phyloP scores from a whole-genome alignment of 2,797 vertebrate species.

The Falco biarmicus region DNA sequence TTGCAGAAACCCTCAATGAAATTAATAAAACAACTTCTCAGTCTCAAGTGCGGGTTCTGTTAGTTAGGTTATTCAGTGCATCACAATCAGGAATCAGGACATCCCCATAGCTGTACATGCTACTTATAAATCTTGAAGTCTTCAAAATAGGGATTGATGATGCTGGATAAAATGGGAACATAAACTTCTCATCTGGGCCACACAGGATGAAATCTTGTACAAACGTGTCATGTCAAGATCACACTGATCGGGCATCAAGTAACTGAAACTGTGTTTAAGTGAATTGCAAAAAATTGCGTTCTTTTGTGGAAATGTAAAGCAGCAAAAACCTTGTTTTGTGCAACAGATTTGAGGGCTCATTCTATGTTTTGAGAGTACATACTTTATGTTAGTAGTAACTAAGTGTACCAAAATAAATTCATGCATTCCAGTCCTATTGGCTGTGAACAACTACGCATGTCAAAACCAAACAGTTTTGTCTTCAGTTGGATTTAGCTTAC shows the following conservation, averaged over 20 bases:
- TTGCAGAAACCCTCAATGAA: background rate
- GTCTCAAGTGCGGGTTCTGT: background rate
- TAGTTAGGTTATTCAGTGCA: background rate
- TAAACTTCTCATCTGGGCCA: background rate
- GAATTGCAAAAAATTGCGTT: background rate
- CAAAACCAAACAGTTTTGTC: background rate
- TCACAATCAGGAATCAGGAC: background rate
- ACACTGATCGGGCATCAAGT: background rate
- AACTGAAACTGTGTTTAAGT: background rate
- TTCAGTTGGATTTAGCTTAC: background rate
- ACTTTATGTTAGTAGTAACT: background rate
- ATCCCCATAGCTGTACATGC: background rate
- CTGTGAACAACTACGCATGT: background rate
- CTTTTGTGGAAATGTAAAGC: background rate
- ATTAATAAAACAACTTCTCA: background rate
- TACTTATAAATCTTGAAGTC: background rate
- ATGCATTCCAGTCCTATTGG: background rate
- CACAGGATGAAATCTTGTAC: background rate
- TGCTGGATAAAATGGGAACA: background rate
- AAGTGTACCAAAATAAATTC: background rate
- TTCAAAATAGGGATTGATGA: background rate
- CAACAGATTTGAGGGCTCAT: background rate
- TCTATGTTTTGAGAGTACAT: background rate
- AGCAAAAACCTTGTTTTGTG: background rate
- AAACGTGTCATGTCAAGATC: background rate